Conservation (phyloP, 2,797 vertebrate species). For the Ctenosaura bakeri region DNA sequence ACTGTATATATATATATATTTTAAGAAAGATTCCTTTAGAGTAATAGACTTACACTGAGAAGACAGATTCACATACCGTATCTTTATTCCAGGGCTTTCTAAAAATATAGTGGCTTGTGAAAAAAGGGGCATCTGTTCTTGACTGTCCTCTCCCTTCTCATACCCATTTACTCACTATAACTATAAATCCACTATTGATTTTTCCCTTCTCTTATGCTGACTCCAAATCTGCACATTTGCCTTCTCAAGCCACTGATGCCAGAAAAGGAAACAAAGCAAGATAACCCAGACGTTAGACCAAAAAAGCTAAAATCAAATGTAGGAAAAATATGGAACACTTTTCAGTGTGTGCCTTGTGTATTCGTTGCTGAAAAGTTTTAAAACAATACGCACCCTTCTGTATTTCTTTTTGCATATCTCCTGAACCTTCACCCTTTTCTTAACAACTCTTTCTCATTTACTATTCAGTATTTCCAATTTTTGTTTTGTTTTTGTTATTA, state of each 20-base stretch:
- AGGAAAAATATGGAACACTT: not conserved
- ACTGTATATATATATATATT: not conserved
- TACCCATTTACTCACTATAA: constrained; percentile 15
- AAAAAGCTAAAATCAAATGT: constrained; percentile 7
- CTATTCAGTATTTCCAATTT: not conserved
- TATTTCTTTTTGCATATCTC: not conserved
- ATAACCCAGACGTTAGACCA: not conserved
- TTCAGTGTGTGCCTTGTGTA: not conserved
- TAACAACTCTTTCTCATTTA: not conserved
- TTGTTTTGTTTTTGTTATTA: not conserved
- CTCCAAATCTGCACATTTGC: not conserved
- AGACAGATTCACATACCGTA: not conserved
- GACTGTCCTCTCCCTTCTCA: not conserved
- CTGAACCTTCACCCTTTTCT: not conserved
- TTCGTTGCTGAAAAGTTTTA: not conserved
- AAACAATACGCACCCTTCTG: not conserved
- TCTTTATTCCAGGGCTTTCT: not conserved
- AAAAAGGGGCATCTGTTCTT: not conserved
- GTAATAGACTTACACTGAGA: not conserved
- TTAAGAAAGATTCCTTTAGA: not conserved
- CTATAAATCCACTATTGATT: constrained; percentile 18
- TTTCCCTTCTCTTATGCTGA: not conserved
- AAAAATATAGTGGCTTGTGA: not conserved
- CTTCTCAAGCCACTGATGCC: constrained; percentile 6
- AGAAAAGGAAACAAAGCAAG: constrained; percentile 16